phyloP scores from a whole-genome alignment of 2,888 invertebrate genomes.

The Ommatoiulus sabulosus region DNA sequence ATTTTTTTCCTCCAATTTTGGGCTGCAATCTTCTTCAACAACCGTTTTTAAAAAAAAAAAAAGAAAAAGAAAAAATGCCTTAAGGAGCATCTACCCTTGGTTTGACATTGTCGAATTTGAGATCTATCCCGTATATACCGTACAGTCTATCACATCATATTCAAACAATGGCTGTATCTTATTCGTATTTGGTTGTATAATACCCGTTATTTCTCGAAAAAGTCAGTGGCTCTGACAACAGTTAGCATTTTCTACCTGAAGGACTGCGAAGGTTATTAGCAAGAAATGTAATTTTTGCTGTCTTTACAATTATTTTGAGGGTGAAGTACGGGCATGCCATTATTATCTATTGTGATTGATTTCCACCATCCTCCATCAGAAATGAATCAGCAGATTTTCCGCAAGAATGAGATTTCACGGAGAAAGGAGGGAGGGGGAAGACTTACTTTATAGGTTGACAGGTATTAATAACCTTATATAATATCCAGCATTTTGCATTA shows the following conservation, averaged over 20 bases:
- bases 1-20: neutral
- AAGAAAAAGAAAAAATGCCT: neutral
- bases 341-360: neutral
- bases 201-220: neutral
- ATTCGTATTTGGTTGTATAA: no score
- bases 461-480: constrained; percentile 21
- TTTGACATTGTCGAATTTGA: neutral
- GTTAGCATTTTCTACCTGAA: neutral
- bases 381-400: neutral
- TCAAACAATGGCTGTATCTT: neutral
- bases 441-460: neutral
- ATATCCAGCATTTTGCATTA: neutral
- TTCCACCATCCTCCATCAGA: neutral
- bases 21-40: neutral
- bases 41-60: neutral
- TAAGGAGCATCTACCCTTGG: neutral
- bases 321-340: constrained; percentile 21
- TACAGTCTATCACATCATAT: constrained; percentile 7
- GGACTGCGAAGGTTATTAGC: neutral
- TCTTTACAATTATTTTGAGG: neutral
- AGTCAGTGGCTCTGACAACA: neutral
- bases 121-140: neutral
- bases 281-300: constrained; percentile 8
- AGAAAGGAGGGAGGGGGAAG: no score
- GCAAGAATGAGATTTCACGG: neutral